Percentiles rank a stretch among this genome's conserved stretches.
These are phyloP conservation scores for Tragelaphus imberbis DNA, from an alignment of 2,113 vertebrate genomes.

Conservation along the genomic window DNA sequence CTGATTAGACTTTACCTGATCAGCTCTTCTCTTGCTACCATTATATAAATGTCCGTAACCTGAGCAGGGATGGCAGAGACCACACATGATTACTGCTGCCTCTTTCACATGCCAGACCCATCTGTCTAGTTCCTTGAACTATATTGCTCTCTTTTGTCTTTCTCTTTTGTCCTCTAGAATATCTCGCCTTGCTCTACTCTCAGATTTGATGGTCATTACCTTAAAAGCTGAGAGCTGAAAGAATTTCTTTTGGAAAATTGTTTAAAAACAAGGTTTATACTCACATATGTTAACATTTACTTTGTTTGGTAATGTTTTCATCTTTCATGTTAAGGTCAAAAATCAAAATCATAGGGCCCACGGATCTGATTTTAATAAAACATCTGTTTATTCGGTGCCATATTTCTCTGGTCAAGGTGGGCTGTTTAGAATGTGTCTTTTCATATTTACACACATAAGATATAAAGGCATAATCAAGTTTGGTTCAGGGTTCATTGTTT, in stretches of 20 bases:
- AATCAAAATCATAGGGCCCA: neutral
- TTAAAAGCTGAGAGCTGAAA: slow-evolving; percentile 2
- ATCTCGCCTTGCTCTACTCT: neutral
- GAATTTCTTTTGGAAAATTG: slow-evolving; percentile 15
- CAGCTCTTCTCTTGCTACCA: neutral
- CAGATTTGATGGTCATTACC: neutral
- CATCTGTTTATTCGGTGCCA: neutral
- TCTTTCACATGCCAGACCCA: neutral
- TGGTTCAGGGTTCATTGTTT: slow-evolving; percentile 14
- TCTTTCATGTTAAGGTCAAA: slow-evolving; percentile 32
- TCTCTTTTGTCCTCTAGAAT: neutral
- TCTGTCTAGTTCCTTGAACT: slow-evolving; percentile 18
- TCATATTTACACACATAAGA: neutral
- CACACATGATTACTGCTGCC: neutral
- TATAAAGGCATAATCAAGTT: neutral
- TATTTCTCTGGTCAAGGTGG: slow-evolving; percentile 2
- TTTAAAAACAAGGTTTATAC: slow-evolving; percentile 10
- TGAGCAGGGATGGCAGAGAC: neutral
- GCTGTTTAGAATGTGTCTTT: neutral
- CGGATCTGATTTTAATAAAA: neutral
- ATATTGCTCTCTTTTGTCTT: neutral
- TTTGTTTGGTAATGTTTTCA: slow-evolving; percentile 9
- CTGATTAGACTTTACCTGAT: neutral
- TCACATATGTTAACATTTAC: neutral
- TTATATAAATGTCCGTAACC: neutral